Evolutionary conservation across 2,888 invertebrate species (phyloP).

Genomic region (Miltochrista miniata): DNA sequence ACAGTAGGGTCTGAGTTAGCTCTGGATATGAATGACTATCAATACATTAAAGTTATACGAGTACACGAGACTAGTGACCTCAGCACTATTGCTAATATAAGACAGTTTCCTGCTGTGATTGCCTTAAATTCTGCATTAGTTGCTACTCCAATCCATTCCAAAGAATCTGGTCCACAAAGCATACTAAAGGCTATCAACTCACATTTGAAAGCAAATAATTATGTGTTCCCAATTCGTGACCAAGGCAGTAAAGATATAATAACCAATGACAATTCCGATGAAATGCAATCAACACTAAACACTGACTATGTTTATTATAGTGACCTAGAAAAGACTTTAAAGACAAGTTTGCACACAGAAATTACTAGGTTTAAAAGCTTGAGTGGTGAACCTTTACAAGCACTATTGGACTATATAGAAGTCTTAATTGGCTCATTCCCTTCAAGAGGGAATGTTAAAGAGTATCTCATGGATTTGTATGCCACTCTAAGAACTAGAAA

Average conservation of each 20-base stretch:
- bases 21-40: slow-evolving; percentile 85
- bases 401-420: slow-evolving; percentile 89
- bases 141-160: slow-evolving; percentile 63
- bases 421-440: slow-evolving; percentile 92
- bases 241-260: slow-evolving; percentile 38
- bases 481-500: slow-evolving; percentile 76
- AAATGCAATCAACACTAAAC: slow-evolving; percentile 33
- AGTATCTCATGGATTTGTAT: slow-evolving; percentile 85
- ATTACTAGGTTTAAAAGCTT: slow-evolving; percentile 88
- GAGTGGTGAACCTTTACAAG: slow-evolving; percentile 87
- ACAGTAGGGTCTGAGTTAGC: slow-evolving; percentile 86
- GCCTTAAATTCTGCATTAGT: slow-evolving; percentile 70
- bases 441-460: slow-evolving; percentile 86
- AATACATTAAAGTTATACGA: slow-evolving; percentile 83
- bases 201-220: slow-evolving; percentile 76
- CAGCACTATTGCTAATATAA: slow-evolving; percentile 69
- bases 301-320: slow-evolving; percentile 89
- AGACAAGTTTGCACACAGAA: slow-evolving; percentile 92
- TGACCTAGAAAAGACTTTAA: slow-evolving; percentile 94
- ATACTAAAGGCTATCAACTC: slow-evolving; percentile 78
- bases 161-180: slow-evolving; percentile 66
- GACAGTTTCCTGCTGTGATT: slow-evolving; percentile 81
- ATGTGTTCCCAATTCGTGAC: slow-evolving; percentile 62
- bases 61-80: slow-evolving; percentile 83
- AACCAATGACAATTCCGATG: slow-evolving; percentile 44